Evolutionary conservation across 2,113 vertebrate genomes (phyloP).

Genomic region (Ptilorrhoa leucosticta): DNA sequence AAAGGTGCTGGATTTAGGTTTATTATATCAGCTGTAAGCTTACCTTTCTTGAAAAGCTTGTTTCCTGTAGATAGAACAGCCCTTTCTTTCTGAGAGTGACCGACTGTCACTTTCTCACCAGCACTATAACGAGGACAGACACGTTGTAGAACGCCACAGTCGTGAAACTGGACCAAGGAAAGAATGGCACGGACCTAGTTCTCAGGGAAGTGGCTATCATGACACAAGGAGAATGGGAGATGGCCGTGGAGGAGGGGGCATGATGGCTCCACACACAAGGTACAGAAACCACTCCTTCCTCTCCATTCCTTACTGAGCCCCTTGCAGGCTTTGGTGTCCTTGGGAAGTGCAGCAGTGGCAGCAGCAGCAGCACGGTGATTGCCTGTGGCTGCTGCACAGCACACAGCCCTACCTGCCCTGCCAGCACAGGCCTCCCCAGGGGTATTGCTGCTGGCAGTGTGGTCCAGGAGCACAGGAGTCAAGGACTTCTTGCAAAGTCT

Average conservation of each 20-base stretch:
- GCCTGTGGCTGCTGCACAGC: not conserved
- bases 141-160: constrained; percentile 87
- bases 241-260: constrained; percentile 78
- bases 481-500: not conserved
- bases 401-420: not conserved
- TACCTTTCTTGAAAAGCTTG: not conserved
- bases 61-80: not conserved
- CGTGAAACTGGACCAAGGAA: constrained; percentile 89
- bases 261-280: constrained; percentile 89
- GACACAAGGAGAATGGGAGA: constrained; percentile 85
- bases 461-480: not conserved
- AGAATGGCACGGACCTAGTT: constrained; percentile 87
- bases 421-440: not conserved
- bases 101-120: not conserved
- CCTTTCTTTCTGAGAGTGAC: not conserved
- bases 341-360: not conserved
- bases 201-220: constrained; percentile 83
- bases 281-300: constrained; percentile 41
- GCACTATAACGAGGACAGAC: constrained; percentile 88
- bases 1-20: not conserved
- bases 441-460: not conserved
- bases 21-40: not conserved
- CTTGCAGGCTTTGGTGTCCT: not conserved
- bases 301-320: not conserved
- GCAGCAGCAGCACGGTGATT: not conserved